These are phyloP conservation scores for Eilema depressum DNA, from an alignment of 2,888 invertebrate genomes.

Conservation along the genomic window DNA sequence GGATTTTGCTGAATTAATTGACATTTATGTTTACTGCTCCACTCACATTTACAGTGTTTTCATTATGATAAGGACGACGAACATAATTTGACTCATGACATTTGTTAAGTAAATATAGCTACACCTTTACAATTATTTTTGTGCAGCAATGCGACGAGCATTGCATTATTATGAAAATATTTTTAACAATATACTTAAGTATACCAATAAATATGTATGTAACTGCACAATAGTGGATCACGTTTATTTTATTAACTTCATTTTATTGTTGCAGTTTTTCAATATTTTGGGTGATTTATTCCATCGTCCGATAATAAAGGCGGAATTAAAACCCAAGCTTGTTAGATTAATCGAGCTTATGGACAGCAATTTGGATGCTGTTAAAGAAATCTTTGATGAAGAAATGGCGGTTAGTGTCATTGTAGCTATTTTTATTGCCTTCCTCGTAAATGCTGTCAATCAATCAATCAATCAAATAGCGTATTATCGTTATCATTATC, in stretches of 20 bases:
- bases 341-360: conserved; percentile 89
- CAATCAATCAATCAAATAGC: background rate
- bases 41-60: no score
- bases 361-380: conserved; percentile 88
- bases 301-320: conserved; percentile 91
- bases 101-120: background rate
- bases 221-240: background rate
- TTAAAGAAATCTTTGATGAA: conserved; percentile 89
- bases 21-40: no score
- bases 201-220: background rate
- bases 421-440: background rate
- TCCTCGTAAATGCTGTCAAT: no score
- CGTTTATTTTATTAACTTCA: background rate
- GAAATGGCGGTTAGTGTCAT: conserved; percentile 77
- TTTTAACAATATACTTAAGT: no score
- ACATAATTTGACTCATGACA: background rate
- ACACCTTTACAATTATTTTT: background rate
- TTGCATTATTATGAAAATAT: background rate
- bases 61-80: background rate
- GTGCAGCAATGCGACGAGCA: background rate
- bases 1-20: no score
- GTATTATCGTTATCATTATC: no score
- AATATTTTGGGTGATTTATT: conserved; percentile 91
- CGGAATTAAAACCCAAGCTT: conserved; percentile 90
- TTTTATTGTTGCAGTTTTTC: conserved; percentile 83